Conservation (phyloP, 2,113 vertebrate genomes). For the western clawed frog (Xenopus tropicalis) region DNA sequence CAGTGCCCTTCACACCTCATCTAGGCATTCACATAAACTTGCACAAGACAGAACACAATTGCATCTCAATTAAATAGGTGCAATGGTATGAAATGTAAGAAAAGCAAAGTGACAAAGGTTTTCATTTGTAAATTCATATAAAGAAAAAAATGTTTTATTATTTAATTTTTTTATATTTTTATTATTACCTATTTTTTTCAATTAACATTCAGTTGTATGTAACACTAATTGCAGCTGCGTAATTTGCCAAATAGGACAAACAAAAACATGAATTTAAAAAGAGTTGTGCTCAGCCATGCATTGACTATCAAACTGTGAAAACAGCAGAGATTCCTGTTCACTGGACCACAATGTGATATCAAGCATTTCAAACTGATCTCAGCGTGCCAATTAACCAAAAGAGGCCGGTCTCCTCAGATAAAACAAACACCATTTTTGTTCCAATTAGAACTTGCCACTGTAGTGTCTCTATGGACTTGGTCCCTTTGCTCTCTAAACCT, state of each 20-base stretch:
- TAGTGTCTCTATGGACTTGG: slow-evolving; percentile 33
- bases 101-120: slow-evolving; percentile 53
- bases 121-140: slow-evolving; percentile 63
- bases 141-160: slow-evolving; percentile 52
- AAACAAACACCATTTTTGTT: slow-evolving; percentile 54
- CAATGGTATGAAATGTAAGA: slow-evolving; percentile 52
- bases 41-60: neutral
- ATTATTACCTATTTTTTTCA: slow-evolving; percentile 51
- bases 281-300: slow-evolving; percentile 68
- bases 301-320: slow-evolving; percentile 71
- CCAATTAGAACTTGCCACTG: slow-evolving; percentile 56
- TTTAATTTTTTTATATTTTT: no score
- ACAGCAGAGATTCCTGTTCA: slow-evolving; percentile 66
- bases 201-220: slow-evolving; percentile 73
- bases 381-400: slow-evolving; percentile 65
- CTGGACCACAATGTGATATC: slow-evolving; percentile 61
- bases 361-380: slow-evolving; percentile 62
- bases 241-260: slow-evolving; percentile 74
- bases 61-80: slow-evolving; percentile 3
- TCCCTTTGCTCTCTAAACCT: neutral
- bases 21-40: slow-evolving; percentile 3
- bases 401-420: slow-evolving; percentile 54
- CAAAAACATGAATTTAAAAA: slow-evolving; percentile 62
- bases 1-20: neutral
- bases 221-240: slow-evolving; percentile 74